A percentile compares a stretch with the other conserved stretches of the same genome.
These are phyloP conservation scores for Coregonus suidteri DNA, from an alignment of 2,797 vertebrate genomes.

Conservation along the genomic window DNA sequence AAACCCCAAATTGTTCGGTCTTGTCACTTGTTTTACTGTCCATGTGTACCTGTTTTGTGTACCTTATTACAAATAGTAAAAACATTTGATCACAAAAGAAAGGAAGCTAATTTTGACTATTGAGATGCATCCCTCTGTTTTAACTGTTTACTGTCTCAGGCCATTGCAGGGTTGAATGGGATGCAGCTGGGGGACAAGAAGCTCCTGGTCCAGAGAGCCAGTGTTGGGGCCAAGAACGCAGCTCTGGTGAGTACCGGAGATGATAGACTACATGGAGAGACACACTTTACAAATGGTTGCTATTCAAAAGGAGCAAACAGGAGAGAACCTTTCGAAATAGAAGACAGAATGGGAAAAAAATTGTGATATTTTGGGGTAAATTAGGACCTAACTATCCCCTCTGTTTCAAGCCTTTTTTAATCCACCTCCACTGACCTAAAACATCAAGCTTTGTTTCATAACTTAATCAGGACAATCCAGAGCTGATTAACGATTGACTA, in stretches of 20 bases:
- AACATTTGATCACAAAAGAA: too few species aligned
- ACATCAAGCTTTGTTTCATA: neutral
- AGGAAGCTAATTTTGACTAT: too few species aligned
- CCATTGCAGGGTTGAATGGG: conserved; percentile 89
- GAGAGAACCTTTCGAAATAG: too few species aligned
- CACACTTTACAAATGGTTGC: neutral
- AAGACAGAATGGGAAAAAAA: neutral
- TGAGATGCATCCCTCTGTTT: neutral
- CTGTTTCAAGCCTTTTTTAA: neutral
- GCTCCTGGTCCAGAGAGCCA: conserved; percentile 91
- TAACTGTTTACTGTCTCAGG: conserved; percentile 66
- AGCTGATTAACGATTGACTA: neutral
- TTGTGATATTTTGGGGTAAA: neutral
- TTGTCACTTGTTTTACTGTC: too few species aligned
- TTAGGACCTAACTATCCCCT: neutral
- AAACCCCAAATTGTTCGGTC: too few species aligned
- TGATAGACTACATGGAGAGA: conserved; percentile 31
- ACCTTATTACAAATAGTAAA: too few species aligned
- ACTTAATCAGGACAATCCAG: neutral
- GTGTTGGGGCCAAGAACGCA: conserved; percentile 92
- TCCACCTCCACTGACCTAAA: neutral
- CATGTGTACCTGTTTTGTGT: too few species aligned
- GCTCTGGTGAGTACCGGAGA: conserved; percentile 78
- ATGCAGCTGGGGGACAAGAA: conserved; percentile 97
- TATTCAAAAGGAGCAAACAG: neutral